Evolutionary conservation across 2,113 vertebrate genomes (phyloP), one percentile per base, ranked within the genome.

Genomic region (Paralichthys olivaceus): DNA sequence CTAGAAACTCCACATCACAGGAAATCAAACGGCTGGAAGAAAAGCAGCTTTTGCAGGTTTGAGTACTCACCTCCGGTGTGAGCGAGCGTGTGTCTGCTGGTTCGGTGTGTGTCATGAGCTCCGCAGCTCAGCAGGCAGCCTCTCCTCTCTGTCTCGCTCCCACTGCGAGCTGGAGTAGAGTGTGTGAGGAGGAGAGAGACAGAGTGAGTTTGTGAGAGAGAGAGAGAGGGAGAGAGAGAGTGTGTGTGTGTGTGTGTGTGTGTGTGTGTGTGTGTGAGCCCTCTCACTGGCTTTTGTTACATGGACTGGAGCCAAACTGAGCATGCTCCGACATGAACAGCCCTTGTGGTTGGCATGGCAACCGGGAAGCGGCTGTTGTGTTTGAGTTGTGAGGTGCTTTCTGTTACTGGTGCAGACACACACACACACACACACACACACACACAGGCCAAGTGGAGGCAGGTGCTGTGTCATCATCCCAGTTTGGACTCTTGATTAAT

Each of bases 301-400:
- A 62, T 82, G 83, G 74, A 72, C 61, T 34, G 26, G 47, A 79
- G 82, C 56, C 89, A 60, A 25, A 91, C 90, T 88, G 91, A 93
- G 91, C 93, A 93, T 92, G 92, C 91, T 91, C 93, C 81, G n/a
- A 72, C 70, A 47, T 83, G 86, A 90, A 88, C 86, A 85, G 84
- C 84, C 87, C 86, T 87, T 56, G 60, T 13, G 69, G 89, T 93
- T 79, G 90, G 79, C 82, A 89, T 89, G 85, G 93, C 73, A 85
- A 93, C 90, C 55, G 70, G 80, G 74, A 90, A 92, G 90, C 87
- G 66, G 80, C 69, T 49, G 67, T 61, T 40, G 57, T n/a, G 61
- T 66, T 81, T 47, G 47, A 80, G 72, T 72, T 71, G 67, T 54
- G 83, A 79, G 74, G 26, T 58, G 69, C 69, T 79, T 76, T 84